phyloP scores from a whole-genome alignment of 1,140 invertebrate genomes.

The Trichogramma pretiosum region DNA sequence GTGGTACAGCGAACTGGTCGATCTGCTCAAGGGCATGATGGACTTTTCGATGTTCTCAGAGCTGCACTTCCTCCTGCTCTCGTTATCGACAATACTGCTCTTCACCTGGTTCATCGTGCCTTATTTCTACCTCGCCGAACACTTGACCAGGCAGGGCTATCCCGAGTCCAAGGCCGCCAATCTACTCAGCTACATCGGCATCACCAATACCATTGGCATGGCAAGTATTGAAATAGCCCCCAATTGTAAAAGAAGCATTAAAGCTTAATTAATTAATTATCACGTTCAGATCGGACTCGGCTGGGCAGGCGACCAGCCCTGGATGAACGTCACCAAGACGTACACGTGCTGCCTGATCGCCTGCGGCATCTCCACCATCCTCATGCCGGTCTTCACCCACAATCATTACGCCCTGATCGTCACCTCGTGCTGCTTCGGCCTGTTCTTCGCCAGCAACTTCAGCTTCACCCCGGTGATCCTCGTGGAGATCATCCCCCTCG shows the following conservation, averaged over 20 bases:
- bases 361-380: constrained; percentile 61
- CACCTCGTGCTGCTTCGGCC: constrained; percentile 62
- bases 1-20: constrained; percentile 65
- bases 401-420: constrained; percentile 52
- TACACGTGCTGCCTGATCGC: constrained; percentile 69
- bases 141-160: constrained; percentile 54
- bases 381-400: constrained; percentile 60
- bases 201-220: constrained; percentile 89
- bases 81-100: constrained; percentile 72
- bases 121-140: constrained; percentile 79
- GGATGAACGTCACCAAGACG: constrained; percentile 74
- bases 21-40: constrained; percentile 62
- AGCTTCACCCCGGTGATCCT: constrained; percentile 81
- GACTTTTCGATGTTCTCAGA: constrained; percentile 76
- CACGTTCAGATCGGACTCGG: constrained; percentile 66
- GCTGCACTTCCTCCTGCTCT: constrained; percentile 70
- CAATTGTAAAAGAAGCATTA: neutral
- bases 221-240: constrained; percentile 45
- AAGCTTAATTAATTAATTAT: neutral
- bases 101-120: constrained; percentile 87
- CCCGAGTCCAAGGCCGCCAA: constrained; percentile 62
- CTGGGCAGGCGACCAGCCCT: constrained; percentile 79
- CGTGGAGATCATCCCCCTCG: constrained; percentile 69
- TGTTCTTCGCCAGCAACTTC: constrained; percentile 79
- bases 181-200: constrained; percentile 88